phyloP scores from a whole-genome alignment of 2,888 invertebrate species.

The Ormyrus pomaceus region DNA sequence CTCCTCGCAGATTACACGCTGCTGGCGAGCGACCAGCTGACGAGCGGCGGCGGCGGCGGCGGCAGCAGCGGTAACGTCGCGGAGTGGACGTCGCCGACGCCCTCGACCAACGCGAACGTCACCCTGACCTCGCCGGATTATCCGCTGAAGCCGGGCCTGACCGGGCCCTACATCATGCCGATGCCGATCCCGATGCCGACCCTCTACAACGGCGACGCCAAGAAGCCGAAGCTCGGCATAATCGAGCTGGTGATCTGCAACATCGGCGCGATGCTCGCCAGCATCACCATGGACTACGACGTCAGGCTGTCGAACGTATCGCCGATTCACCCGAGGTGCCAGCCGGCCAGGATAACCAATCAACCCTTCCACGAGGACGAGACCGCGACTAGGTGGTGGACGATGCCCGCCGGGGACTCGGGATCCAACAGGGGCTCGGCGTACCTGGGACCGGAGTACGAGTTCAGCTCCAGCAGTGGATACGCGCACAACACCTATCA shows the following conservation, averaged over 20 bases:
- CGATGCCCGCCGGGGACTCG: slow-evolving; percentile 43
- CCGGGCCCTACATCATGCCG: slow-evolving; percentile 73
- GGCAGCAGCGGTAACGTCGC: slow-evolving; percentile 13
- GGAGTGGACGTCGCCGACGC: slow-evolving; percentile 42
- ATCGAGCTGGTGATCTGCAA: slow-evolving; percentile 90
- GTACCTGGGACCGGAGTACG: slow-evolving; percentile 78
- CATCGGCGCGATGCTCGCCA: slow-evolving; percentile 93
- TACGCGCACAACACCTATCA: slow-evolving; percentile 94
- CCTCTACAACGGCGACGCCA: slow-evolving; percentile 86
- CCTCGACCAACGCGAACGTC: slow-evolving; percentile 22
- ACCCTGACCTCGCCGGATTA: slow-evolving; percentile 27
- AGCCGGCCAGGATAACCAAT: slow-evolving; percentile 75
- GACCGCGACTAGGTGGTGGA: slow-evolving; percentile 55
- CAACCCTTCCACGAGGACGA: slow-evolving; percentile 64
- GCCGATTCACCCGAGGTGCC: slow-evolving; percentile 87
- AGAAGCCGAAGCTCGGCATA: slow-evolving; percentile 83
- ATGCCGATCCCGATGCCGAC: slow-evolving; percentile 87
- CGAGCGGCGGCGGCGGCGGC: slow-evolving; percentile 3
- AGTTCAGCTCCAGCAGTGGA: slow-evolving; percentile 79
- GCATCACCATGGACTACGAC: slow-evolving; percentile 94
- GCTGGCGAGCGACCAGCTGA: slow-evolving; percentile 47
- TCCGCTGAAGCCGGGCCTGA: slow-evolving; percentile 68
- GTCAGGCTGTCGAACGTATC: slow-evolving; percentile 91
- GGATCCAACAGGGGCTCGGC: slow-evolving; percentile 70
- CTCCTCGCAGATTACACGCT: slow-evolving; percentile 52